Evolutionary conservation across 2,797 vertebrate genomes (phyloP), one percentile per base, ranked within the genome.

Genomic region (Chelidonichthys spinosus): DNA sequence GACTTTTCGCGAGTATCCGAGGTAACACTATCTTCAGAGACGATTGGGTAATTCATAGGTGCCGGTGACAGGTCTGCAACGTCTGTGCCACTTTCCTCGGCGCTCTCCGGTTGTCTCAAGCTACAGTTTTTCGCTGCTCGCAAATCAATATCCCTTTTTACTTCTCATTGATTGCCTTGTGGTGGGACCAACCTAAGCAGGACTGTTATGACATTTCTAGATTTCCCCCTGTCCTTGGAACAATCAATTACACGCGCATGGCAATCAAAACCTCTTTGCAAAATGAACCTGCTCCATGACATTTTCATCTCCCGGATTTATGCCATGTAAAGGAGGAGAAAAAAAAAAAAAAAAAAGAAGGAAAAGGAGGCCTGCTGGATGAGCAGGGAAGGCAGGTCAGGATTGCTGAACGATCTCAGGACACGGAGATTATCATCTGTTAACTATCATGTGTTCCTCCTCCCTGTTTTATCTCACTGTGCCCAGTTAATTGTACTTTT

Each of bases 221-320:
- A 95, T 95, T 95, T 95, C 95, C 95, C 94, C 92, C 94, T 94
- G 95, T 95, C 94, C 95, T 95, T 95, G 94, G 92, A 95, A 95
- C 95, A 95, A 95, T 95, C 95, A 95, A 95, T 95, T 95, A 95
- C 94, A 94, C 85, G 93, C 89, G 87, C 92, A 92, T 93, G 92
- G 94, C 94, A 95, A 96, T 95, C 95, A 95, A 95, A 96, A 94
- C 93, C 94, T 94, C 95, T 95, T 95, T 94, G 94, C 94, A 95
- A 95, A 95, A 95, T 93, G 94, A 96, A 95, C 94, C 94, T 95
- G 94, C 94, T 92, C 91, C 87, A 84, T 95, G 94, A 95, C 95
- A 95, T 95, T 95, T 96, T 95, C 94, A 95, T 95, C 94, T 95
- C 87, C 91, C 68, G 85, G 94, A 95, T 95, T 95, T 95, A 95